A percentile compares a stretch with the other conserved stretches of the same genome.
These are phyloP conservation scores for Atractosteus spatula DNA, from an alignment of 2,113 vertebrate genomes.

Conservation along the genomic window DNA sequence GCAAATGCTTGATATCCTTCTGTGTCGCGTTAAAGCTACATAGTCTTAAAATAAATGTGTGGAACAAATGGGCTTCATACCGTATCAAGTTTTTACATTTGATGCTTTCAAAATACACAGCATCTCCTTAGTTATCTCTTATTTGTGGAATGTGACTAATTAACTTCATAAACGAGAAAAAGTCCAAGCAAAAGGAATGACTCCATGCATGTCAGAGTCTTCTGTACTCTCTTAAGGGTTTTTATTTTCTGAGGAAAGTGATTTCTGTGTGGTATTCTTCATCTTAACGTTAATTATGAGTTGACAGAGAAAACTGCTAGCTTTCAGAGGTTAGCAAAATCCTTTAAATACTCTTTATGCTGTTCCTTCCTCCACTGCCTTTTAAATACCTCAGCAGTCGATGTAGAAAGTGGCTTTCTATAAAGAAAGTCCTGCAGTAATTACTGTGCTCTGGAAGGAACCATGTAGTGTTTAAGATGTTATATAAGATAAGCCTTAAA, in stretches of 20 bases:
- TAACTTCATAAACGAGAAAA: no score
- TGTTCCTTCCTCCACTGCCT: neutral
- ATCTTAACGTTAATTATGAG: no score
- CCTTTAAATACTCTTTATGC: neutral
- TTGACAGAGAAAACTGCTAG: neutral
- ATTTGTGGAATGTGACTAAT: no score
- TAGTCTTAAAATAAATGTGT: neutral
- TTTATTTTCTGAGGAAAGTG: no score
- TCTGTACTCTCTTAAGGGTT: no score
- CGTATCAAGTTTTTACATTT: no score
- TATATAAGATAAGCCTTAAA: neutral
- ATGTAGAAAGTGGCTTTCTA: neutral
- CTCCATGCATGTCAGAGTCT: no score
- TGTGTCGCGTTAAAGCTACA: neutral
- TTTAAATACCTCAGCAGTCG: neutral
- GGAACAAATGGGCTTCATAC: no score
- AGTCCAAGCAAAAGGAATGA: no score
- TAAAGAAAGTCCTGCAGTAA: neutral
- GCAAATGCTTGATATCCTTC: constrained; percentile 11
- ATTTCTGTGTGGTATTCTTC: no score
- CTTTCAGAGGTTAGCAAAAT: neutral
- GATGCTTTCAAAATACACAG: no score
- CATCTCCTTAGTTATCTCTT: no score
- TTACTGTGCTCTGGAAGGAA: neutral
- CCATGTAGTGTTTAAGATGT: neutral